These are phyloP conservation scores for Spilarctia lutea DNA, from an alignment of 2,888 invertebrate species.

Conservation along the genomic window DNA sequence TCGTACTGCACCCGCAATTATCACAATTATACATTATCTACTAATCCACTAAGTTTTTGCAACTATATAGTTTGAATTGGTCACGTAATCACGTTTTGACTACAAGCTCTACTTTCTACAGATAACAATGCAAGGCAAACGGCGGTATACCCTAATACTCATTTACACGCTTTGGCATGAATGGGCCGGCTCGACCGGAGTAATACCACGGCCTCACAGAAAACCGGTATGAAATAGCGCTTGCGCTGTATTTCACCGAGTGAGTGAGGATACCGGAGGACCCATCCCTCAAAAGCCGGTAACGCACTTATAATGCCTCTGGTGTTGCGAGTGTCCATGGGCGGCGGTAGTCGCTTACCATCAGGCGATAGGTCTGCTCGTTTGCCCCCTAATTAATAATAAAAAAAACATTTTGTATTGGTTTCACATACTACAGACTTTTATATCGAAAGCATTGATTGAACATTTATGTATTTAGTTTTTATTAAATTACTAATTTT, in stretches of 20 bases:
- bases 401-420: conserved; percentile 23
- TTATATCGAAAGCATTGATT: neutral
- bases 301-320: too few species aligned
- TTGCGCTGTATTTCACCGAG: too few species aligned
- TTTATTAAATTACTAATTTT: neutral
- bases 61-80: neutral
- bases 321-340: too few species aligned
- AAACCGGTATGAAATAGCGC: too few species aligned
- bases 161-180: too few species aligned
- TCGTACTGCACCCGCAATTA: conserved; percentile 34
- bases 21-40: conserved; percentile 43
- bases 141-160: conserved; percentile 10
- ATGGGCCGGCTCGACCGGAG: too few species aligned
- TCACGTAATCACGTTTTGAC: neutral
- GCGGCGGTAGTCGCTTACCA: too few species aligned
- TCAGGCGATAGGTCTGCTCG: too few species aligned
- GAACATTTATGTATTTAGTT: neutral
- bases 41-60: conserved; percentile 37
- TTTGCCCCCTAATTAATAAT: too few species aligned
- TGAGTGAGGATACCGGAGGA: too few species aligned
- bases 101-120: neutral
- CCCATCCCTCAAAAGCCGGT: too few species aligned
- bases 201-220: too few species aligned
- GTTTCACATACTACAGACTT: conserved; percentile 8
- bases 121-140: conserved; percentile 19